Conservation (phyloP, 2,113 vertebrate species). For the Syrrhaptes paradoxus region DNA sequence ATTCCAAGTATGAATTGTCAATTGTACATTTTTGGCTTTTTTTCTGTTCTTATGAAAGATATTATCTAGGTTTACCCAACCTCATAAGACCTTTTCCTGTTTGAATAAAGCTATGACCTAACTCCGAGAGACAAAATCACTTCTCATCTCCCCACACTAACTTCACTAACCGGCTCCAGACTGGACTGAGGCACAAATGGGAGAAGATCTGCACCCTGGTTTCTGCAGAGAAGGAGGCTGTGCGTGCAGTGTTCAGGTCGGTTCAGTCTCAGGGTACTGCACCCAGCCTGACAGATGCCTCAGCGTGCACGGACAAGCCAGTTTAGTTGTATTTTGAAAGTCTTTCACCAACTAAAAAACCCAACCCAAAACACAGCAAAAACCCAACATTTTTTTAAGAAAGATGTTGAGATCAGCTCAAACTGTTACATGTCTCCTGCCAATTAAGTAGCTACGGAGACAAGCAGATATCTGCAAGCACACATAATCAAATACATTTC, state of each 20-base stretch:
- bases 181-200: neutral
- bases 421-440: neutral
- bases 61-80: neutral
- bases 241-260: neutral
- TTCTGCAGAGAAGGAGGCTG: neutral
- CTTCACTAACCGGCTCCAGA: neutral
- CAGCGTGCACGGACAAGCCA: neutral
- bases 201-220: neutral
- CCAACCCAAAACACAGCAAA: fast-evolving
- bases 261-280: neutral
- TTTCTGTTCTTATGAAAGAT: neutral
- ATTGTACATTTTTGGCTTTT: neutral
- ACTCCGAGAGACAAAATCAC: neutral
- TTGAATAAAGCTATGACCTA: neutral
- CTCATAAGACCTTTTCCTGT: neutral
- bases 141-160: neutral
- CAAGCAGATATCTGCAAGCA: neutral
- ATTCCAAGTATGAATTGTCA: neutral
- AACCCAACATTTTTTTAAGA: neutral
- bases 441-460: neutral
- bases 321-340: neutral
- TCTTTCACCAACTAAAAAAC: neutral
- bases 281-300: neutral
- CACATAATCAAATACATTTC: neutral
- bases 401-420: neutral